Evolutionary conservation across 2,113 vertebrate genomes (phyloP), one percentile per base, ranked within the genome.

Genomic region (Laterallus jamaicensis): DNA sequence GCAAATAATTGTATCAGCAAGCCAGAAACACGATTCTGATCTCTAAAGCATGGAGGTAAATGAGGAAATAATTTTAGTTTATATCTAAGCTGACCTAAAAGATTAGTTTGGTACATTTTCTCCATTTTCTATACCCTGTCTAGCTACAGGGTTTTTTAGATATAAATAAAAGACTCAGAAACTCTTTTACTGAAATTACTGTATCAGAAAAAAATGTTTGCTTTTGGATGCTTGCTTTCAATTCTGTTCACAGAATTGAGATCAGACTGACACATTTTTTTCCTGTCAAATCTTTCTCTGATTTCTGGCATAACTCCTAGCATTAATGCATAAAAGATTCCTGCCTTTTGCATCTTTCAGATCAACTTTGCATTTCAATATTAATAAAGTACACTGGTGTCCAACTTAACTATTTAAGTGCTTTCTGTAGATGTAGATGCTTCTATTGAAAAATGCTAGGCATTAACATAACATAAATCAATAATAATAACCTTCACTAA

Each of bases 1-100:
- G 74, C 90, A 93, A 91, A 88, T 96, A 91, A 95, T 90, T 95
- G 44, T 80, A 90, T 84, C 58, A 84, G 73, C 73, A 42, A 96
- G 80, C 62, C 66, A 93, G 68, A 67, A 92, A 91, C 47, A 18
- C 1, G 6, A 92, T 93, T 92, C 81, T 86, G 73, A 56, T 92
- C 71, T 93, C 77, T 78, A 78, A 81, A 94, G 76, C 8, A 6
- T 47, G 66, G 62, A 86, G 69, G 73, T 69, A 94, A 94, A 95
- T 24, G 49, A 81, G 49, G 32, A 80, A 92, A 93, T 96, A 64
- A 92, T 95, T 96, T 84, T 69, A 66, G 24, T 55, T 96, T 95
- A 93, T 81, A 56, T 81, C 39, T 54, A 78, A 17, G 14, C 35
- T 91, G 54, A 92, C 62, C 70, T 87, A 79, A 91, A 78, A 73